phyloP scores from a whole-genome alignment of 2,888 invertebrate genomes.

The Malthinus seriepunctatus region DNA sequence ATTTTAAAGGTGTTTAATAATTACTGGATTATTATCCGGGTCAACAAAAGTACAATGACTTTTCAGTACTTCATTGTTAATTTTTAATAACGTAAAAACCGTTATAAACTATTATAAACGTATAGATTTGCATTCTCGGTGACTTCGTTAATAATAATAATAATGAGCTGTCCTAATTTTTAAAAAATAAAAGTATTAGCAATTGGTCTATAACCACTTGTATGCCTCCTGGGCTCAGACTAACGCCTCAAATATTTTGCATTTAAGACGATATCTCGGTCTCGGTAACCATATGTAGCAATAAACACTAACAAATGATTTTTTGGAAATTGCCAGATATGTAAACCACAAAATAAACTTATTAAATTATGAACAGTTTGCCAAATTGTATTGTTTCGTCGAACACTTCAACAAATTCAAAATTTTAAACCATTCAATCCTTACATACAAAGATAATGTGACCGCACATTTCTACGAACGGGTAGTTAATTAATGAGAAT shows the following conservation, averaged over 20 bases:
- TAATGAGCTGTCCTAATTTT: not conserved
- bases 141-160: too few relatives aligned
- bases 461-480: slow-evolving; percentile 25
- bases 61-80: slow-evolving; percentile 5
- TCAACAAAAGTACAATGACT: slow-evolving; percentile 2
- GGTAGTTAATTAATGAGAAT: slow-evolving; percentile 31
- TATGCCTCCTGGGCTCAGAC: too few relatives aligned
- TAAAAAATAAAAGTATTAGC: too few relatives aligned
- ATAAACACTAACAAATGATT: slow-evolving; percentile 2
- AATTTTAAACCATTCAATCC: not conserved
- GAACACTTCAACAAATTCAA: slow-evolving; percentile 19
- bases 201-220: too few relatives aligned
- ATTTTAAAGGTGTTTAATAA: slow-evolving; percentile 2
- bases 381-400: slow-evolving; percentile 10
- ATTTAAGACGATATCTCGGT: too few relatives aligned
- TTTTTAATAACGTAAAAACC: not conserved
- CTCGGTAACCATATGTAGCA: not conserved
- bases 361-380: not conserved
- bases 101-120: not conserved
- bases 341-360: slow-evolving; percentile 1
- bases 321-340: not conserved
- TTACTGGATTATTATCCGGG: not conserved
- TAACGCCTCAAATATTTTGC: too few relatives aligned
- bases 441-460: slow-evolving; percentile 1
- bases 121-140: not conserved